These are phyloP conservation scores for Apeltes quadracus DNA, from an alignment of 2,113 vertebrate genomes.

Conservation along the genomic window DNA sequence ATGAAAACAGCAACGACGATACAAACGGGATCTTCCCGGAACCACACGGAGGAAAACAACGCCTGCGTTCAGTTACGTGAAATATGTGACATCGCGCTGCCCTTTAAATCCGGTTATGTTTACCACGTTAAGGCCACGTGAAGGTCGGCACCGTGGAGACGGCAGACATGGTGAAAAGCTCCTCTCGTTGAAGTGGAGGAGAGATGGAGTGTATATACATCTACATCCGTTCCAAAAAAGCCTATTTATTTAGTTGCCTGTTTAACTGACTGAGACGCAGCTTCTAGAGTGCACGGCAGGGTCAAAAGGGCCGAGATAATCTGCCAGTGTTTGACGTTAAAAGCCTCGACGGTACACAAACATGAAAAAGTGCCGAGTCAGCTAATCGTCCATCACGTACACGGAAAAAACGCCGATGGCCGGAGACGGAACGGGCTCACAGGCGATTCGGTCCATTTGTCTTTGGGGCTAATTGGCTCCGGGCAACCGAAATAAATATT, in stretches of 20 bases:
- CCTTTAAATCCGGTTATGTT: background rate
- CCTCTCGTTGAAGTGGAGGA: too few relatives aligned
- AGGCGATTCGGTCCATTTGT: background rate
- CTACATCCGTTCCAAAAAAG: too few relatives aligned
- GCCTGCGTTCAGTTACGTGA: background rate
- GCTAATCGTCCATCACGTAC: slow-evolving; percentile 36
- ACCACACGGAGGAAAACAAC: background rate
- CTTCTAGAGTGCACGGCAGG: slow-evolving; percentile 38
- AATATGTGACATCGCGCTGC: background rate
- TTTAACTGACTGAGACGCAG: background rate
- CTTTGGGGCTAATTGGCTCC: background rate
- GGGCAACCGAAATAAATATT: slow-evolving; percentile 21
- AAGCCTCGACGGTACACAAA: slow-evolving; percentile 44
- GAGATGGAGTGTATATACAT: too few relatives aligned
- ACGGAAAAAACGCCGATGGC: slow-evolving; percentile 33
- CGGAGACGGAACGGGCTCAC: slow-evolving; percentile 28
- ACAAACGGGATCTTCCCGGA: background rate
- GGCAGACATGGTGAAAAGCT: too few relatives aligned
- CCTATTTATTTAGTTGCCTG: too few relatives aligned
- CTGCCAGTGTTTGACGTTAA: slow-evolving; percentile 46
- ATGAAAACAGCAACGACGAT: background rate
- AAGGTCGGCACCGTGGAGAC: too few relatives aligned
- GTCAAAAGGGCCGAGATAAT: slow-evolving; percentile 37
- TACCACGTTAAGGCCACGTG: background rate
- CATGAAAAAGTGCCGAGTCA: slow-evolving; percentile 47